Evolutionary conservation across 2,113 vertebrate species (phyloP).

Genomic region (Grammomys surdaster): DNA sequence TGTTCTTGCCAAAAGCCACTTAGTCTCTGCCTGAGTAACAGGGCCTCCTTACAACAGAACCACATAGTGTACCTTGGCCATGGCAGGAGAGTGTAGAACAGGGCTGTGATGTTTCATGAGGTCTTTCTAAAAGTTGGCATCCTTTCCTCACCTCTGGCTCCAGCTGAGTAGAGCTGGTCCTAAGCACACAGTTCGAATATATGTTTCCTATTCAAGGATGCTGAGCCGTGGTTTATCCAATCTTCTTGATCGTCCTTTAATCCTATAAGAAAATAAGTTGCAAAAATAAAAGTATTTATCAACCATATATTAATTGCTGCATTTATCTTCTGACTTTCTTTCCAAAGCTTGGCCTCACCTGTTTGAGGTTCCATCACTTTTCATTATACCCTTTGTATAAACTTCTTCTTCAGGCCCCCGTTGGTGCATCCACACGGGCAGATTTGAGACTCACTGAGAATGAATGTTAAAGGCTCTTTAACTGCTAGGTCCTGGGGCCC

Average conservation of each 20-base stretch:
- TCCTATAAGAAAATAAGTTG: background rate
- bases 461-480: background rate
- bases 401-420: background rate
- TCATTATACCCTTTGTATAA: background rate
- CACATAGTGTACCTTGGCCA: background rate
- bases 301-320: background rate
- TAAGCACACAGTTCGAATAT: background rate
- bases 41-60: background rate
- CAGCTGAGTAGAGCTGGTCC: background rate
- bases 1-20: slow-evolving; percentile 48
- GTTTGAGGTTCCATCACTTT: background rate
- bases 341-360: background rate
- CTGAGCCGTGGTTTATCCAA: background rate
- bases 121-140: background rate
- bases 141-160: background rate
- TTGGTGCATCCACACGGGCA: background rate
- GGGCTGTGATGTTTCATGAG: background rate
- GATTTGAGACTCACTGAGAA: background rate
- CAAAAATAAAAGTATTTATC: background rate
- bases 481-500: background rate
- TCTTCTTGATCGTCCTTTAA: background rate
- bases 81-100: background rate
- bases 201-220: background rate
- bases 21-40: slow-evolving; percentile 1
- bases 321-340: background rate